Base-by-base conservation (phyloP, 2,113 vertebrate genomes). In the Plectropomus leopardus region DNA sequence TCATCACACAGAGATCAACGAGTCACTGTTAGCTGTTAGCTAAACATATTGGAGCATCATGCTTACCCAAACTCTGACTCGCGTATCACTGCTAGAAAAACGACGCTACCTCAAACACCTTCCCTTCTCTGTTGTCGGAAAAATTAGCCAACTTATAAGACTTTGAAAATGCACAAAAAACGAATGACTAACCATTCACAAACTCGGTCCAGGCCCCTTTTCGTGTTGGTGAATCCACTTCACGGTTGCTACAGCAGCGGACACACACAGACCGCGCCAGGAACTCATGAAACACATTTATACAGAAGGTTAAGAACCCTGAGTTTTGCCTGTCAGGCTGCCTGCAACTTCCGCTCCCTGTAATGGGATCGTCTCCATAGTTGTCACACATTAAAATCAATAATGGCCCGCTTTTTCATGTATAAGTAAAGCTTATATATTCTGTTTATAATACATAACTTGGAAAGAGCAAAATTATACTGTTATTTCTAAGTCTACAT, bases 181-280 rank as follows among this genome's bases (percentile, higher is more conserved):
- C 0, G 55, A 59, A 16, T 11, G 0, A 68, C 78, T 1, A 5
- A 88, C 76, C 86, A 71, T 48, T 65, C 34, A 48, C 7, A 9
- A 1, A 0, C 68, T 54, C 16, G 3, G n/a, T 16, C 19, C 32
- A 17, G 36, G 3, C 0, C 7, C 1, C 6, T 9, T 14, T n/a
- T 28, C 21, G 70, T 60, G 58, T 50, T 42, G 50, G 11, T 50
- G 47, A 2, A 54, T 26, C 40, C 61, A 24, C 75, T 80, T 72
- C 40, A 28, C 47, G 54, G 83, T 90, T 90, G 73, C 85, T 78
- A 60, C 21, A 78, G 34, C 51, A 47, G 16, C 17, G 6, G 17
- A 19, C 16, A 19, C 15, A 36, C 51, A 40, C 19, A 36, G 3
- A 48, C 15, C 13, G 28, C 40, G 4, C 24, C 15, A 63, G 2